phyloP scores from a whole-genome alignment of 2,888 invertebrate species.

The Terebella lapidaria region DNA sequence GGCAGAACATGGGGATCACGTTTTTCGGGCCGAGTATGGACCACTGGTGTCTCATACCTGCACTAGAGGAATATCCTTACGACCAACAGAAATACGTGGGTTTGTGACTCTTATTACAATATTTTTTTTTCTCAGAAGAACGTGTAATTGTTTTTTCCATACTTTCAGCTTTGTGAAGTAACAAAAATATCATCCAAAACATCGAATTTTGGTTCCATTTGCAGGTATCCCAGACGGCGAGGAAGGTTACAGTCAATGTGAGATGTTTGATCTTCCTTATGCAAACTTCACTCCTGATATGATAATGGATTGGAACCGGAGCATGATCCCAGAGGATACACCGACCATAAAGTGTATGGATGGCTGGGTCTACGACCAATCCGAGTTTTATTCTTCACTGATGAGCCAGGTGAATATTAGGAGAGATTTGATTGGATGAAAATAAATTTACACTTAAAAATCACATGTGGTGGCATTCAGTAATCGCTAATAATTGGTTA shows the following conservation, averaged over 20 bases:
- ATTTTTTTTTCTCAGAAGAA: no score
- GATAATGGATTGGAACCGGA: conserved; percentile 10
- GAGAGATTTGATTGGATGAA: neutral
- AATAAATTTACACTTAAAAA: no score
- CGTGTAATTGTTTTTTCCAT: no score
- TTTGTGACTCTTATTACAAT: no score
- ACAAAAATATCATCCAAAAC: no score
- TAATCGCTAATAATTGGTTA: no score
- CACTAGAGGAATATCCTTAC: conserved; percentile 9
- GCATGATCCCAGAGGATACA: neutral
- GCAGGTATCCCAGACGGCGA: neutral
- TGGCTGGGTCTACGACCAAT: conserved; percentile 8
- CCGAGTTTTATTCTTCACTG: conserved; percentile 5
- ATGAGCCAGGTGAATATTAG: conserved; percentile 1
- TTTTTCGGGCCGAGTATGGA: conserved; percentile 20
- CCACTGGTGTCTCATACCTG: conserved; percentile 20
- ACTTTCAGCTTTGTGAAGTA: no score
- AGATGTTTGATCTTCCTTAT: neutral
- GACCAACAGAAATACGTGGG: conserved; percentile 14
- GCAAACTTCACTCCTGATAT: conserved; percentile 1
- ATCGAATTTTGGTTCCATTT: no score
- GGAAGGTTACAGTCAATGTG: conserved; percentile 1
- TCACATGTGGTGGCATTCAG: no score
- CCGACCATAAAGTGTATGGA: neutral
- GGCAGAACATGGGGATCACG: conserved; percentile 22